These are phyloP conservation scores for Corbicula japonica DNA, from an alignment of 2,888 invertebrate genomes.

Conservation along the genomic window DNA sequence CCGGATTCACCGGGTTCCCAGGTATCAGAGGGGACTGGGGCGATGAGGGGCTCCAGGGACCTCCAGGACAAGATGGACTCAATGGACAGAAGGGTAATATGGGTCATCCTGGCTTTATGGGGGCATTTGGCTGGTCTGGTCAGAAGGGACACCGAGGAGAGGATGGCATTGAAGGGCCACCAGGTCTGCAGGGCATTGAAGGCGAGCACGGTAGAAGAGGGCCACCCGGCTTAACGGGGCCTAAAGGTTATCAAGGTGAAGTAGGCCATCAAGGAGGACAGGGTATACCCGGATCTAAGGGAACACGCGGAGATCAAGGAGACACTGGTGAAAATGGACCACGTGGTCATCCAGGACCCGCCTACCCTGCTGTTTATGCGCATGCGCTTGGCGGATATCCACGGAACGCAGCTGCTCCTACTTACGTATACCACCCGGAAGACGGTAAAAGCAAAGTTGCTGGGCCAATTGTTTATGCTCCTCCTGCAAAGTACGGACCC, in stretches of 20 bases:
- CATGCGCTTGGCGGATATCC: slow-evolving; percentile 45
- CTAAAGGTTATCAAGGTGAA: slow-evolving; percentile 58
- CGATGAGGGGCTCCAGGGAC: slow-evolving; percentile 54
- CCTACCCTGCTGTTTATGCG: slow-evolving; percentile 56
- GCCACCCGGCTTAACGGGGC: slow-evolving; percentile 43
- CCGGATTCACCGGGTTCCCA: slow-evolving; percentile 57
- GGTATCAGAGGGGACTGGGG: slow-evolving; percentile 56
- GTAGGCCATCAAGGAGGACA: slow-evolving; percentile 45
- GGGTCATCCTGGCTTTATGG: slow-evolving; percentile 57
- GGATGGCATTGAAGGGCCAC: slow-evolving; percentile 31
- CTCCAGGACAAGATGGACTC: slow-evolving; percentile 47
- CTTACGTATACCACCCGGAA: slow-evolving; percentile 33
- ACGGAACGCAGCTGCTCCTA: slow-evolving; percentile 48
- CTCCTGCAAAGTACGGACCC: slow-evolving; percentile 11
- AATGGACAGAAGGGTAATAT: slow-evolving; percentile 49
- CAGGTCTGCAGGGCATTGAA: slow-evolving; percentile 50
- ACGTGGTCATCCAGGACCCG: slow-evolving; percentile 46
- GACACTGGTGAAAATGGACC: slow-evolving; percentile 34
- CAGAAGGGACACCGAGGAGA: slow-evolving; percentile 52
- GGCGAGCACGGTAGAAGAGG: slow-evolving; percentile 51
- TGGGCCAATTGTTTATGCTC: neutral
- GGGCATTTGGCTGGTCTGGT: slow-evolving; percentile 57
- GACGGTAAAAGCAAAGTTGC: slow-evolving; percentile 10
- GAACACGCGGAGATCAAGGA: slow-evolving; percentile 50
- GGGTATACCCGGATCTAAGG: slow-evolving; percentile 56